Evolutionary conservation across 2,113 vertebrate genomes (phyloP), one percentile per base, ranked within the genome.

Genomic region (Brachionichthys hirsutus): DNA sequence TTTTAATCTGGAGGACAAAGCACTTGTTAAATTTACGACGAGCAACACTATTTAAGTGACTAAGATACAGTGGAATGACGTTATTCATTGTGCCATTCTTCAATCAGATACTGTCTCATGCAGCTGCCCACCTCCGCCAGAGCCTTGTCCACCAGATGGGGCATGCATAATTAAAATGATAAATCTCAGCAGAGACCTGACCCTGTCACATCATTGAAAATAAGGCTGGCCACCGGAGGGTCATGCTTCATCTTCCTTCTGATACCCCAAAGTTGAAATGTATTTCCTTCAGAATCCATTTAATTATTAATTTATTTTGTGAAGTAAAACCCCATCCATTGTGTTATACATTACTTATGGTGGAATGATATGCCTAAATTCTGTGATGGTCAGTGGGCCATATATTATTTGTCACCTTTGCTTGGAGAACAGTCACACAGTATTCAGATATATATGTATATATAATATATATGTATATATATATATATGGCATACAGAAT

Each of bases 131-230:
- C 85, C 77, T 81, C 67, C 53, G 79, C 63, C 58, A 65, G 47
- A 59, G 71, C 61, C 55, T 60, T 54, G 72, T 78, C 62, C 12
- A 78, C 57, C 84, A 81, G 83, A 84, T 82, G 75, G 73, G 57
- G 43, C 47, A 63, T 83, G 71, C 73, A 83, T 88, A 87, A 88
- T 88, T 81, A 83, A 87, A 75, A 74, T n/a, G 69, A 70, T 80
- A 75, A 81, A 69, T 75, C 77, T 59, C 77, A 68, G 73, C 62
- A 74, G 79, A 76, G 73, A 61, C 63, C 57, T 83, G 81, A 87
- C 81, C 83, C 81, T 83, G 76, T 82, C 77, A 74, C 64, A 43
- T 49, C 62, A 41, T 35, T 81, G 73, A 71, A 72, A 82, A 78
- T 70, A 71, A 83, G 69, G 56, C 69, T 64, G 73, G 51, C 70